A percentile compares a stretch with the other conserved stretches of the same genome.
These are phyloP conservation scores for Helicoverpa armigera DNA, from an alignment of 1,140 invertebrate species.

Conservation along the genomic window DNA sequence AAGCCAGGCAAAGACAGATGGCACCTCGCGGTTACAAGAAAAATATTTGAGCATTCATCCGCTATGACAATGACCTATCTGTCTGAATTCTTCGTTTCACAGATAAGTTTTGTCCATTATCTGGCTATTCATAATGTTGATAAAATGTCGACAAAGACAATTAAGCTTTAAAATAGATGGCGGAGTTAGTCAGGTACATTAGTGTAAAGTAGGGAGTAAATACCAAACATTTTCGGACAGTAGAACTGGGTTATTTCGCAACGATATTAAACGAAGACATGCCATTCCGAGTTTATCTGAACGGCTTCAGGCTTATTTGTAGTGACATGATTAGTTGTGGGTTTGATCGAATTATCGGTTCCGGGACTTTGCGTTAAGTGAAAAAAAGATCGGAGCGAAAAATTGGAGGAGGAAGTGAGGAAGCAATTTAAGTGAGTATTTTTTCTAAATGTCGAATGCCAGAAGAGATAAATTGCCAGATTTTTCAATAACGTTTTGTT, in stretches of 20 bases:
- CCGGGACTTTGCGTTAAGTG: slow-evolving; percentile 17
- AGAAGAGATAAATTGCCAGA: not conserved
- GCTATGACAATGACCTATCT: slow-evolving; percentile 43
- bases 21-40: slow-evolving; percentile 21
- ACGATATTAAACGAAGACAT: slow-evolving; percentile 1
- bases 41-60: slow-evolving; percentile 33
- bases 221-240: slow-evolving; percentile 13
- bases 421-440: not conserved
- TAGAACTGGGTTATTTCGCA: slow-evolving; percentile 10
- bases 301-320: slow-evolving; percentile 2
- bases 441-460: not conserved
- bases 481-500: not conserved
- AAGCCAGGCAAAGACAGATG: slow-evolving; percentile 39
- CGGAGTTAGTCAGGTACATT: not conserved
- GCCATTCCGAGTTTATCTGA: slow-evolving; percentile 26
- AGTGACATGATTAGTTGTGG: slow-evolving; percentile 19
- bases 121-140: not conserved
- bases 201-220: slow-evolving; percentile 17
- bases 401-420: not conserved
- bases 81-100: slow-evolving; percentile 37
- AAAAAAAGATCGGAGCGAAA: slow-evolving; percentile 27
- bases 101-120: slow-evolving; percentile 31
- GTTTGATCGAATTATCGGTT: slow-evolving; percentile 32
- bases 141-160: slow-evolving; percentile 8
- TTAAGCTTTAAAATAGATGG: slow-evolving; percentile 5